phyloP scores from a whole-genome alignment of 2,113 vertebrate genomes.

The Hippocampus mohnikei region DNA sequence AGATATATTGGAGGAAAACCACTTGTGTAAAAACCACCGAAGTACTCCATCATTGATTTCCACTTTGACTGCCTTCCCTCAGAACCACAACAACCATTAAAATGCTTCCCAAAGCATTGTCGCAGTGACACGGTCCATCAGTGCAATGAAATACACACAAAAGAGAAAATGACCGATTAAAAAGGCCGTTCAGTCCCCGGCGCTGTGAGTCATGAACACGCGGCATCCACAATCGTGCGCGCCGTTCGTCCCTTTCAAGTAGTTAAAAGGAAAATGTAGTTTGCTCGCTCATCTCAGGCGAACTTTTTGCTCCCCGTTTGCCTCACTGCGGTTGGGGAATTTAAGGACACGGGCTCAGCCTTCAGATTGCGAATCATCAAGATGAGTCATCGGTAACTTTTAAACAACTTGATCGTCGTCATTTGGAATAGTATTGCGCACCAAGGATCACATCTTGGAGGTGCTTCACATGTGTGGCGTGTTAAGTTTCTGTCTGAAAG shows the following conservation, averaged over 20 bases:
- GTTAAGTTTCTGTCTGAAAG: slow-evolving; percentile 44
- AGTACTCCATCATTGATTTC: slow-evolving; percentile 9
- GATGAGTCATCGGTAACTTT: slow-evolving; percentile 51
- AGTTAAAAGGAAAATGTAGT: slow-evolving; percentile 54
- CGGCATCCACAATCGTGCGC: neutral
- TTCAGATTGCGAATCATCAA: slow-evolving; percentile 24
- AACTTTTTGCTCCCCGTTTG: slow-evolving; percentile 17
- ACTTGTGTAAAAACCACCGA: slow-evolving; percentile 8
- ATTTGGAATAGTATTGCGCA: slow-evolving; percentile 33
- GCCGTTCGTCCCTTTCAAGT: slow-evolving; percentile 22
- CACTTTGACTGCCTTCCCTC: slow-evolving; percentile 5
- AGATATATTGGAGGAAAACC: neutral
- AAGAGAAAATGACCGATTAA: slow-evolving; percentile 8
- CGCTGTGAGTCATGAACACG: slow-evolving; percentile 12
- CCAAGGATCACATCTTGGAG: slow-evolving; percentile 19
- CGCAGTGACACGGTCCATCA: slow-evolving; percentile 19
- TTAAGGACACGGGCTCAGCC: slow-evolving; percentile 6
- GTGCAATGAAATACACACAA: neutral
- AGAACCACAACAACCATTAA: neutral
- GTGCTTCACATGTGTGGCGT: slow-evolving; percentile 35
- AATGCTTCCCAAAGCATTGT: slow-evolving; percentile 15
- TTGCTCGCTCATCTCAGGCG: slow-evolving; percentile 40
- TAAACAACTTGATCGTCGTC: slow-evolving; percentile 29
- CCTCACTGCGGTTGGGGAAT: neutral
- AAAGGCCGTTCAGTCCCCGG: slow-evolving; percentile 3